Evolutionary conservation across 35 echinoderm and acorn worm species (phyloP).

Genomic region (Hemicentrotus pulcherrimus): DNA sequence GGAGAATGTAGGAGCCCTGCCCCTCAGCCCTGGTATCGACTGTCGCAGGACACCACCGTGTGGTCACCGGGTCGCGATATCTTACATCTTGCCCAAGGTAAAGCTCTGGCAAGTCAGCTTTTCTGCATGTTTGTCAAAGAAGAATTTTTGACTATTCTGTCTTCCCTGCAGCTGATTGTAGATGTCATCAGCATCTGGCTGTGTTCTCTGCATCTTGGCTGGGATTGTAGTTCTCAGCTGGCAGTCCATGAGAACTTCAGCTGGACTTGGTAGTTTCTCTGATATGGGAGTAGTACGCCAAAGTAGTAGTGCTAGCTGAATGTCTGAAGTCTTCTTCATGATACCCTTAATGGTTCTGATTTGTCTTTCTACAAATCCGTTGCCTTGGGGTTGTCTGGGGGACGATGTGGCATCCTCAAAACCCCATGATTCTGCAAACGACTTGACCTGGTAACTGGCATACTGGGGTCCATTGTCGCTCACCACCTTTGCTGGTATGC

Average conservation of each 20-base stretch:
- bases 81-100: conserved; percentile 29
- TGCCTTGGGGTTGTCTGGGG: conserved; percentile 39
- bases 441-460: conserved; percentile 32
- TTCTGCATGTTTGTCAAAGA: conserved; percentile 39
- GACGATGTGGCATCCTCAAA: conserved; percentile 58
- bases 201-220: not conserved
- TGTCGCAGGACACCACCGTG: not conserved
- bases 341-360: conserved; percentile 47
- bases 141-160: conserved; percentile 34
- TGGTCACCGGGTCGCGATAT: not conserved
- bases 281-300: conserved; percentile 40
- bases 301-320: not conserved
- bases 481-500: too few species aligned
- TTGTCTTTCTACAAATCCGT: conserved; percentile 54
- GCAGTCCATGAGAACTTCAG: not conserved
- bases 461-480: conserved; percentile 65
- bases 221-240: conserved; percentile 24
- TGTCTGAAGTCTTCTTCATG: not conserved
- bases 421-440: conserved; percentile 53
- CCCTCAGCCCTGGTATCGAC: too few species aligned
- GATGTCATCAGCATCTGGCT: too few species aligned
- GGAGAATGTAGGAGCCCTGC: not conserved
- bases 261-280: not conserved
- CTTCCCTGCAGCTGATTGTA: too few species aligned
- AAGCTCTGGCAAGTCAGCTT: not conserved